These are phyloP conservation scores for Recurvirostra avosetta DNA, from an alignment of 2,113 vertebrate species.

Conservation along the genomic window DNA sequence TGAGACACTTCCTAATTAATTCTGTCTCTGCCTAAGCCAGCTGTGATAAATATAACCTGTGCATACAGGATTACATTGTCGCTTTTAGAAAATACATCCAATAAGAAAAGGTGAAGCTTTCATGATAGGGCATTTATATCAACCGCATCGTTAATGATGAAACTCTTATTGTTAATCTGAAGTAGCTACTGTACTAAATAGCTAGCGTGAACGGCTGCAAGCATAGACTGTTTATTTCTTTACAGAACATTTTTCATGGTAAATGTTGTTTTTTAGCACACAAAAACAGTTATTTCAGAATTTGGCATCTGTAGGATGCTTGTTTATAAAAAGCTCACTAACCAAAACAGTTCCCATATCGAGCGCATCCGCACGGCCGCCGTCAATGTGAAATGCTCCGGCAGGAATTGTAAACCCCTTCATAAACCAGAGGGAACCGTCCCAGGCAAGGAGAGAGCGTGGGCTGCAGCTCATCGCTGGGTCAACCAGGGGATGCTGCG, in stretches of 20 bases:
- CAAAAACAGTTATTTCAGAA: neutral
- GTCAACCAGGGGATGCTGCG: neutral
- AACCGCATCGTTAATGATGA: accelerated
- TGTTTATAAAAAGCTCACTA: neutral
- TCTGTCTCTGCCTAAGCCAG: constrained; percentile 41
- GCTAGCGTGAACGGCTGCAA: neutral
- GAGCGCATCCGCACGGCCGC: accelerated
- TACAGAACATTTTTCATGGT: neutral
- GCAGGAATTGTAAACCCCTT: neutral
- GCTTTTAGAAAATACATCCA: neutral
- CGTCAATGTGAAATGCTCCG: accelerated
- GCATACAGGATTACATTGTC: neutral
- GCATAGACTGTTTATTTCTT: neutral
- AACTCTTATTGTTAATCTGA: neutral
- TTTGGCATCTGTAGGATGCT: neutral
- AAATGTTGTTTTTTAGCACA: neutral
- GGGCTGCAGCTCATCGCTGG: neutral
- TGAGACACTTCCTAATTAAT: constrained; percentile 57
- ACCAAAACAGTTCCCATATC: neutral
- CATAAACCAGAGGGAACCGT: neutral
- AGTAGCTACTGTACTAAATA: neutral
- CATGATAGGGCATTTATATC: neutral
- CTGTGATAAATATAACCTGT: constrained; percentile 44
- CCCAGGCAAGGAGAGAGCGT: neutral
- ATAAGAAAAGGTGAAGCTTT: neutral